phyloP scores from a whole-genome alignment of 2,113 vertebrate species.

The Oncorhynchus clarkii region DNA sequence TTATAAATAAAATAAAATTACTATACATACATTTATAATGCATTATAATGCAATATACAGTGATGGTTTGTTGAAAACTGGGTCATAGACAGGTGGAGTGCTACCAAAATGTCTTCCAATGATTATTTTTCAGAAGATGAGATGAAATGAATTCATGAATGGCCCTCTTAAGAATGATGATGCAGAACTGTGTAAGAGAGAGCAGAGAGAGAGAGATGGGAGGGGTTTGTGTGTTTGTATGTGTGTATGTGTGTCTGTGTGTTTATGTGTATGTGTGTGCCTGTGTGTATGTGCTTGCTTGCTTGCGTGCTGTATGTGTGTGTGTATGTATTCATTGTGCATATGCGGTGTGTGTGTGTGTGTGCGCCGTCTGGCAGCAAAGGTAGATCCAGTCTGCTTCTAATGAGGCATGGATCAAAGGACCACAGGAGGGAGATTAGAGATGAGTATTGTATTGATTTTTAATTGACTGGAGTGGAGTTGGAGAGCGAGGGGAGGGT shows the following conservation, averaged over 20 bases:
- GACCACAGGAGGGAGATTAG: conserved; percentile 47
- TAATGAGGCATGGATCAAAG: conserved; percentile 56
- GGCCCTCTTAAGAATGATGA: not conserved
- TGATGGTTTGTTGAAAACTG: no score
- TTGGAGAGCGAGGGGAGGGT: not conserved
- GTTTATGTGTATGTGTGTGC: no score
- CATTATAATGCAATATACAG: no score
- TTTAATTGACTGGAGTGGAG: conserved; percentile 49
- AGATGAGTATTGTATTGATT: conserved; percentile 59
- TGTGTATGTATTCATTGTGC: no score
- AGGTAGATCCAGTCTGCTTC: conserved; percentile 35
- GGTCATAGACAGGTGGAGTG: no score
- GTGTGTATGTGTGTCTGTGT: no score
- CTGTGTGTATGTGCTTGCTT: no score
- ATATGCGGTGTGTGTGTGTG: not conserved
- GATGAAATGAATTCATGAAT: not conserved
- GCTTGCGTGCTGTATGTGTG: no score
- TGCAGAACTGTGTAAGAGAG: not conserved
- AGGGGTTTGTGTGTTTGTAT: not conserved
- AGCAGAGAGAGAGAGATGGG: not conserved
- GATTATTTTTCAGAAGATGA: not conserved
- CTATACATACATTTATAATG: no score
- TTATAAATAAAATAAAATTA: no score
- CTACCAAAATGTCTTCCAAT: not conserved
- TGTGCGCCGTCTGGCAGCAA: conserved; percentile 33